phyloP scores from a whole-genome alignment of 30 jellyfish, hydroid and myxozoan species.

The Hydra vulgaris region DNA sequence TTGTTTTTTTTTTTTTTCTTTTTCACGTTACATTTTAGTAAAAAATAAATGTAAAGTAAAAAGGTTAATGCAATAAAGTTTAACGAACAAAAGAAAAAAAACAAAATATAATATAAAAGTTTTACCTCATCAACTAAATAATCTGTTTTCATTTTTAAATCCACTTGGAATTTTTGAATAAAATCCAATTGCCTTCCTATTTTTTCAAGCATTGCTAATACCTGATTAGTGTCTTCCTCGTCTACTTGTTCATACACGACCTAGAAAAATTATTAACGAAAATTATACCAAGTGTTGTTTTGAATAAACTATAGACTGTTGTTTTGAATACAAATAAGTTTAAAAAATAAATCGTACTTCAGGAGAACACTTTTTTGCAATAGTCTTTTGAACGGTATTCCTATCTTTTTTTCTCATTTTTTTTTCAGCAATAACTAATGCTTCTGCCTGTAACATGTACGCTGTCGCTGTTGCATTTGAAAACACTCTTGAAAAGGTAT shows the following conservation, averaged over 20 bases:
- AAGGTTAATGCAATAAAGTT: too few relatives aligned
- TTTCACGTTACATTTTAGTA: too few relatives aligned
- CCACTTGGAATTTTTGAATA: conserved; percentile 15
- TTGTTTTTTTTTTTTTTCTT: too few relatives aligned
- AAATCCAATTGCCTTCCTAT: conserved; percentile 26
- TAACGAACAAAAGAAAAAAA: too few relatives aligned
- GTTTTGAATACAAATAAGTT: neutral
- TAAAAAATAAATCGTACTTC: conserved; percentile 16
- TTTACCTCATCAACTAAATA: conserved; percentile 18
- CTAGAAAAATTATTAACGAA: neutral
- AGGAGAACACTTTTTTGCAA: conserved; percentile 33
- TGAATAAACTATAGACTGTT: neutral
- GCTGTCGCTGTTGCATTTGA: conserved; percentile 95
- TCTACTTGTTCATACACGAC: conserved; percentile 13
- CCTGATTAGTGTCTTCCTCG: conserved; percentile 12
- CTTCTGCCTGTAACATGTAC: conserved; percentile 68
- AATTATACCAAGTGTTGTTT: neutral
- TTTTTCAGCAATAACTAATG: conserved; percentile 28
- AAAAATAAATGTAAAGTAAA: too few relatives aligned
- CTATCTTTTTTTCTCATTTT: conserved; percentile 4
- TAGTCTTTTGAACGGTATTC: neutral
- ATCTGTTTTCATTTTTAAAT: conserved; percentile 12
- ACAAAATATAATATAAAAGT: neutral
- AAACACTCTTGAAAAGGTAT: conserved; percentile 81
- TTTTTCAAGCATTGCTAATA: conserved; percentile 17